A percentile compares a stretch with the other conserved stretches of the same genome.
Conservation (phyloP, 2,888 invertebrate genomes). For the Perdita meconis region DNA sequence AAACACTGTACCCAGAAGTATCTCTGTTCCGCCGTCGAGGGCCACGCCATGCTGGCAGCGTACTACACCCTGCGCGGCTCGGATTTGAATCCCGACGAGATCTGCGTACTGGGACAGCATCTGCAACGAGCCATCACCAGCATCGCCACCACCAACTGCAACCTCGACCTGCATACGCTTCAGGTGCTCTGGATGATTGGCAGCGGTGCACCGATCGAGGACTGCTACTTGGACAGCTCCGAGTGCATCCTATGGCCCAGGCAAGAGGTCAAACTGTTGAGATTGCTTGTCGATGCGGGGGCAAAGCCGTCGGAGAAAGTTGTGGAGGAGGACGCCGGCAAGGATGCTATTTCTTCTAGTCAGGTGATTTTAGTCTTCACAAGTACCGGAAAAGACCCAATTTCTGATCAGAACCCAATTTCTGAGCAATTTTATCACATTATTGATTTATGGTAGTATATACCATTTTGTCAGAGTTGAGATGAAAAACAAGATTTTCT, state of each 20-base stretch:
- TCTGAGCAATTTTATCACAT: too few species aligned
- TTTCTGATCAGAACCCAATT: too few species aligned
- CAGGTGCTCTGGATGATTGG: constrained; percentile 91
- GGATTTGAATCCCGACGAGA: constrained; percentile 89
- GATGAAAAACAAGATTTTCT: constrained; percentile 6
- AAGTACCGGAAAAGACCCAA: too few species aligned
- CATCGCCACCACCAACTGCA: constrained; percentile 77
- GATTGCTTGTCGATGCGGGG: constrained; percentile 91
- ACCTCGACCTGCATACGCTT: constrained; percentile 88
- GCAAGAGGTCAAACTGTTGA: constrained; percentile 89
- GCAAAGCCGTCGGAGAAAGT: constrained; percentile 85
- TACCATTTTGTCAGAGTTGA: too few species aligned
- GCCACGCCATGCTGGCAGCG: constrained; percentile 95
- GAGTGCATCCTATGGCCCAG: constrained; percentile 83
- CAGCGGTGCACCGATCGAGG: constrained; percentile 85
- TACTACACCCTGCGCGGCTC: constrained; percentile 90
- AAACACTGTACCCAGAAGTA: constrained; percentile 98
- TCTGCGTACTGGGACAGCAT: constrained; percentile 88
- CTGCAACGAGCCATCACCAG: constrained; percentile 79
- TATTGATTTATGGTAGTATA: background rate
- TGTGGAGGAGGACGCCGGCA: constrained; percentile 80
- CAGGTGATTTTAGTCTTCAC: constrained; percentile 73
- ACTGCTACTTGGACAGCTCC: constrained; percentile 81
- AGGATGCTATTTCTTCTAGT: constrained; percentile 83
- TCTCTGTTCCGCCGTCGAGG: constrained; percentile 93